These are phyloP conservation scores for Petroica traversi DNA, from an alignment of 2,113 vertebrate species.

Conservation along the genomic window DNA sequence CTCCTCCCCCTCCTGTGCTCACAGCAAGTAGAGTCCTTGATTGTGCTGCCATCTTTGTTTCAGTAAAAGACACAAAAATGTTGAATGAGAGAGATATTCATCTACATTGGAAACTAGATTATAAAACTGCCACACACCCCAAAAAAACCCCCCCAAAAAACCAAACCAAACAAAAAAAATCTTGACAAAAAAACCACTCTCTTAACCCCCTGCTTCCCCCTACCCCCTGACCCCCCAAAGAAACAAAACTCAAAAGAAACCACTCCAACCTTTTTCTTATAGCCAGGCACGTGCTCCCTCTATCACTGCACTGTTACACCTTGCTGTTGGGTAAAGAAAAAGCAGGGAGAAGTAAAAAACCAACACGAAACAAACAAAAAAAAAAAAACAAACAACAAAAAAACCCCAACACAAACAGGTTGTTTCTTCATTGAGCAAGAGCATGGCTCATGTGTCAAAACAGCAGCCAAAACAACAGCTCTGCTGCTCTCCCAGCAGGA, in stretches of 20 bases:
- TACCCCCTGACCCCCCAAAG: no score
- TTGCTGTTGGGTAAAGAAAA: neutral
- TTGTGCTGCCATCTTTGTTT: neutral
- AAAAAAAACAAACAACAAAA: neutral
- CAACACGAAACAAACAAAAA: neutral
- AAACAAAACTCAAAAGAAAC: no score
- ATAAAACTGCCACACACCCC: neutral
- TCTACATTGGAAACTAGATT: neutral
- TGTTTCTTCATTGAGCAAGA: neutral
- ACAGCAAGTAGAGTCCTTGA: accelerated
- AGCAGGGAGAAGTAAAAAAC: accelerated
- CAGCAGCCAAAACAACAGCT: neutral
- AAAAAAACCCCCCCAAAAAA: neutral
- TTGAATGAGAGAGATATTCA: neutral
- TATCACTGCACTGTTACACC: neutral
- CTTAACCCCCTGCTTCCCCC: no score
- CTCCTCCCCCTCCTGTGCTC: neutral
- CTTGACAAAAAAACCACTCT: no score
- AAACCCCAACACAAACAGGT: neutral
- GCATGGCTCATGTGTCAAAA: neutral
- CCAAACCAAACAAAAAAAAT: neutral
- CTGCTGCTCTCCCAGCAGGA: neutral
- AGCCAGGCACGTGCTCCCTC: neutral
- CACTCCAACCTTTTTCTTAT: neutral
- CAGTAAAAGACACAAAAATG: neutral